Conservation (phyloP, 1,140 invertebrate species). For the Apocrypta bakeri region DNA sequence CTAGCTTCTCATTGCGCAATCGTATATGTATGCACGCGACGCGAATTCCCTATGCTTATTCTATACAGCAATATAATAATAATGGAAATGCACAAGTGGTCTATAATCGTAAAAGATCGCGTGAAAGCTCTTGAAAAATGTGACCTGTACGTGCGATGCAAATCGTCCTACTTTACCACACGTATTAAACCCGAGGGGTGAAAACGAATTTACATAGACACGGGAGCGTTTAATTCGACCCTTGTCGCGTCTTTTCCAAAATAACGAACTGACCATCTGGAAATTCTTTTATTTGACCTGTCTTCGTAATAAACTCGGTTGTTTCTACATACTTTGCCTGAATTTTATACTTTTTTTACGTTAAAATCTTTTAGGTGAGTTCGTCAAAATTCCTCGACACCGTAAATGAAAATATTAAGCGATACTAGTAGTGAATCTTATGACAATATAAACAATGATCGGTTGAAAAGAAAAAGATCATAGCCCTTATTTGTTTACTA, state of each 20-base stretch:
- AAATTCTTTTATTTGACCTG: too few relatives aligned
- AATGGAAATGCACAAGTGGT: neutral
- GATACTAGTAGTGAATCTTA: neutral
- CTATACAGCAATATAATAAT: neutral
- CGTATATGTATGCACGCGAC: neutral
- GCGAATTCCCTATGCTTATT: neutral
- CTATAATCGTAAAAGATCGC: neutral
- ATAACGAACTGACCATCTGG: neutral
- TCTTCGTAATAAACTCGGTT: too few relatives aligned
- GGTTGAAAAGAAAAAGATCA: too few relatives aligned
- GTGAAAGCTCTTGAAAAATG: neutral
- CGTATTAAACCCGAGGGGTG: neutral
- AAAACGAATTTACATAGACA: constrained; percentile 1
- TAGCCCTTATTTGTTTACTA: too few relatives aligned
- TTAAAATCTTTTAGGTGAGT: too few relatives aligned
- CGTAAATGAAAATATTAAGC: neutral
- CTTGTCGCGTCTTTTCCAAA: neutral
- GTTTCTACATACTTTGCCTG: too few relatives aligned
- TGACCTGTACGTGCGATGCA: neutral
- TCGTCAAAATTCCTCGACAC: neutral
- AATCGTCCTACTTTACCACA: neutral
- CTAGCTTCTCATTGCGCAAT: constrained; percentile 13
- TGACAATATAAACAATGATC: too few relatives aligned
- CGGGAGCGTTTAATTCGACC: neutral
- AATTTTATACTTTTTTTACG: too few relatives aligned